Conservation (phyloP, 2,113 vertebrate species). For the Channa argus region DNA sequence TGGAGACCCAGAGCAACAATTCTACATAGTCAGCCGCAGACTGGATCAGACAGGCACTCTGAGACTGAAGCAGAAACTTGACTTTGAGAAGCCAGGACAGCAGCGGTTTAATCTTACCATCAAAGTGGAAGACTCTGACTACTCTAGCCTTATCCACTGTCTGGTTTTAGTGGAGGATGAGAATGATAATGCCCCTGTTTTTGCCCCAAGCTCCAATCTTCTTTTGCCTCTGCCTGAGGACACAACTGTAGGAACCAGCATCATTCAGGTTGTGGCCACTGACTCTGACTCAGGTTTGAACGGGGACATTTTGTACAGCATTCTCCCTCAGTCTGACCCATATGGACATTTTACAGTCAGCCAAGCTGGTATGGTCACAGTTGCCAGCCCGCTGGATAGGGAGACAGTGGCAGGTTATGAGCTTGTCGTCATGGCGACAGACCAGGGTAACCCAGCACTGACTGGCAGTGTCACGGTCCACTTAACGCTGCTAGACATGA, state of each 20-base stretch:
- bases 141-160: slow-evolving; percentile 86
- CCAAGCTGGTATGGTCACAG: slow-evolving; percentile 80
- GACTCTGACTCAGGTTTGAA: slow-evolving; percentile 88
- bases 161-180: slow-evolving; percentile 88
- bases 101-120: slow-evolving; percentile 89
- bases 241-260: slow-evolving; percentile 80
- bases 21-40: slow-evolving; percentile 85
- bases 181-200: slow-evolving; percentile 89
- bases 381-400: slow-evolving; percentile 83
- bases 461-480: slow-evolving; percentile 85
- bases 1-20: slow-evolving; percentile 88
- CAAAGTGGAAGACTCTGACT: slow-evolving; percentile 88
- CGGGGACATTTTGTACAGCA: slow-evolving; percentile 85
- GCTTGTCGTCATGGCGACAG: slow-evolving; percentile 86
- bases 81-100: slow-evolving; percentile 87
- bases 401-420: slow-evolving; percentile 82
- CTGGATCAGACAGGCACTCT: slow-evolving; percentile 83
- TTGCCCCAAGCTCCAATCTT: slow-evolving; percentile 79
- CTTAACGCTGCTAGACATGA: slow-evolving; percentile 86
- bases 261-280: slow-evolving; percentile 83
- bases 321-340: slow-evolving; percentile 85
- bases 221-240: slow-evolving; percentile 85
- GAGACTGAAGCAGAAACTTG: slow-evolving; percentile 84
- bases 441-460: slow-evolving; percentile 83
- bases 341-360: slow-evolving; percentile 83